Evolutionary conservation across 2,113 vertebrate genomes (phyloP), one percentile per base, ranked within the genome.

Genomic region (Oophaga pumilio): DNA sequence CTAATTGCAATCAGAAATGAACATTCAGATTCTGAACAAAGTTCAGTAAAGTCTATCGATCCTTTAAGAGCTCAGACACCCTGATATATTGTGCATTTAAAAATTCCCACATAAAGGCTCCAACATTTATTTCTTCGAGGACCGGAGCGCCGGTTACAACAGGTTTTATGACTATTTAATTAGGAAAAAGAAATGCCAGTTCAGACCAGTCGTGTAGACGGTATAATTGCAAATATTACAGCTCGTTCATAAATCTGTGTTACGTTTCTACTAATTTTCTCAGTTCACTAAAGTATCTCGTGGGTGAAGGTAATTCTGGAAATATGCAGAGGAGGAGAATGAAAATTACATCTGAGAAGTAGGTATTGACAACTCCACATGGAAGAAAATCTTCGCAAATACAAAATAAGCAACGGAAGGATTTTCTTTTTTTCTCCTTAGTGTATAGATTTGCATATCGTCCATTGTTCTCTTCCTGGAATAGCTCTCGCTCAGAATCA

Each of bases 121-220:
- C 26, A 28, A 26, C 14, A 56, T 77, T 18, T n/a, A 69, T 22
- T 71, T 71, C n/a, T 71, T 11, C 20, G 28, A 71, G 56, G 50
- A 26, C 28, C 13, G 15, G 33, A 50, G 53, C 28, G 26, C 56
- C 6, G 78, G 71, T 80, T 80, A 60, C 78, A 80, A 60, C 78
- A 60, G 56, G 24, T 80, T 80, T 80, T 60, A 80, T 80, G 57
- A 20, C 26, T 20, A 80, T 80, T 80, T 80, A 33, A 80, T 28
- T 59, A 59, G 77, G 20, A 17, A 17, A 28, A 18, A 33, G 77
- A 24, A 8, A 33, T 60, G 24, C 78, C 24, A 62, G 56, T 18
- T 20, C 78, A 60, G 12, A 43, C 26, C 26, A 60, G 78, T 62
- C 11, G 60, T 28, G 15, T 43, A 6, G 52, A 24, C 56, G 17